These are phyloP conservation scores for Acropternis orthonyx DNA, from an alignment of 2,797 vertebrate species.

Conservation along the genomic window DNA sequence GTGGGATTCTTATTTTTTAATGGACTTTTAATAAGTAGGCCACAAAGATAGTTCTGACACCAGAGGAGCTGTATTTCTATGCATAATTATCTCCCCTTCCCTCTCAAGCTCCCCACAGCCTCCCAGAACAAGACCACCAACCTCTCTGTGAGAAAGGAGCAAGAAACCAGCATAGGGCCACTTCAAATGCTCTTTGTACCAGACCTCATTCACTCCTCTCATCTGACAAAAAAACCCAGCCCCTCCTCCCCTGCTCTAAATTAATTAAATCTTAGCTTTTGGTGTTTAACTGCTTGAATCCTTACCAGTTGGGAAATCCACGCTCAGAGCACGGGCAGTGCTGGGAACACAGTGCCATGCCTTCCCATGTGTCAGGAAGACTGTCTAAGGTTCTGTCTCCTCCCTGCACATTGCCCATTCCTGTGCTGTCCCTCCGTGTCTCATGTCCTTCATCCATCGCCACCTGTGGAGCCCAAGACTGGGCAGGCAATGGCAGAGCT, in stretches of 20 bases:
- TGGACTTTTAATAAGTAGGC: slow-evolving; percentile 66
- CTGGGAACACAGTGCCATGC: accelerated
- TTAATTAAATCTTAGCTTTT: not conserved
- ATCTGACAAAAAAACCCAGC: not conserved
- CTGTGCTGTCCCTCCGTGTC: accelerated
- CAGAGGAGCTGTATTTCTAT: not conserved
- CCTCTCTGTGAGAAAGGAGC: not conserved
- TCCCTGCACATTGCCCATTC: not conserved
- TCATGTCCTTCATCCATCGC: not conserved
- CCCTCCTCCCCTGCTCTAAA: not conserved
- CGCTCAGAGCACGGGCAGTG: accelerated
- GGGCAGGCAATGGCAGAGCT: not conserved
- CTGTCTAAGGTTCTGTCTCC: accelerated
- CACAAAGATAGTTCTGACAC: slow-evolving; percentile 54
- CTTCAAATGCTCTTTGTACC: slow-evolving; percentile 2
- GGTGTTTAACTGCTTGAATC: not conserved
- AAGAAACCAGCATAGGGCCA: not conserved
- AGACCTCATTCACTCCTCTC: not conserved
- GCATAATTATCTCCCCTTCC: slow-evolving; percentile 3
- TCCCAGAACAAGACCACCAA: slow-evolving; percentile 41
- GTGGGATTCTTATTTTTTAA: slow-evolving; percentile 57
- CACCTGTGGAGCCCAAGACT: accelerated
- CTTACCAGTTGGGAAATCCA: not conserved
- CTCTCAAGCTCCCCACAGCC: slow-evolving; percentile 16
- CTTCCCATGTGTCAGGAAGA: not conserved